Percentiles rank a stretch among this genome's conserved stretches.
Evolutionary conservation across 2,113 vertebrate genomes (phyloP).

Genomic region (Chionomys nivalis): DNA sequence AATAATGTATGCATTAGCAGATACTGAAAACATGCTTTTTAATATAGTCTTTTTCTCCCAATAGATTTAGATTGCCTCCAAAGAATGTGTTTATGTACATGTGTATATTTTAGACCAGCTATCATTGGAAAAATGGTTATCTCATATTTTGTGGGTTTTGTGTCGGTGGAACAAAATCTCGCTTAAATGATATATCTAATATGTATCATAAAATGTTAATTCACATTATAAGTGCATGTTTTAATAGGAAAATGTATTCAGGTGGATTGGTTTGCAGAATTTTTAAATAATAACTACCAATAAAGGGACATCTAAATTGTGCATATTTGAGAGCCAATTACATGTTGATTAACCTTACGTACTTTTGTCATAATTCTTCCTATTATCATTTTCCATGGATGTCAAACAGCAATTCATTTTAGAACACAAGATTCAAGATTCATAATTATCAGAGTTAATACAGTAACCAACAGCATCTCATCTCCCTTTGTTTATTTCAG

Average conservation of each 20-base stretch:
- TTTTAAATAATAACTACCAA: slow-evolving; percentile 64
- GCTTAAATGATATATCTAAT: slow-evolving; percentile 60
- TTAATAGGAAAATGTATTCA: slow-evolving; percentile 65
- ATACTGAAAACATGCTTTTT: slow-evolving; percentile 42
- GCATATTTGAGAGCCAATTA: slow-evolving; percentile 54
- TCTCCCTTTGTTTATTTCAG: slow-evolving; percentile 65
- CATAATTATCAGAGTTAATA: slow-evolving; percentile 61
- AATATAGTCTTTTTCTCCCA: slow-evolving; percentile 58
- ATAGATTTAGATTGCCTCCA: slow-evolving; percentile 27
- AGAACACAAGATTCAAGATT: slow-evolving; percentile 52
- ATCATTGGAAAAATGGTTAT: slow-evolving; percentile 34
- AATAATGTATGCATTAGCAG: slow-evolving; percentile 51
- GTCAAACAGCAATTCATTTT: slow-evolving; percentile 63
- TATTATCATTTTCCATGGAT: slow-evolving; percentile 55
- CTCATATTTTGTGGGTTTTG: slow-evolving; percentile 62
- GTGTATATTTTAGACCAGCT: slow-evolving; percentile 51
- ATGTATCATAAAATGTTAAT: slow-evolving; percentile 60
- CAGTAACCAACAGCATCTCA: slow-evolving; percentile 30
- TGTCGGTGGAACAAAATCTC: slow-evolving; percentile 51
- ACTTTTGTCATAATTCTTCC: slow-evolving; percentile 60
- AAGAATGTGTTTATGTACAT: not conserved
- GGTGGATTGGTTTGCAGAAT: slow-evolving; percentile 50
- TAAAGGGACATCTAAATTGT: slow-evolving; percentile 59
- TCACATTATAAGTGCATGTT: not conserved
- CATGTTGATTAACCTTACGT: slow-evolving; percentile 66